These are phyloP conservation scores for Tachystola acroxantha DNA, from an alignment of 2,888 invertebrate species.

Conservation along the genomic window DNA sequence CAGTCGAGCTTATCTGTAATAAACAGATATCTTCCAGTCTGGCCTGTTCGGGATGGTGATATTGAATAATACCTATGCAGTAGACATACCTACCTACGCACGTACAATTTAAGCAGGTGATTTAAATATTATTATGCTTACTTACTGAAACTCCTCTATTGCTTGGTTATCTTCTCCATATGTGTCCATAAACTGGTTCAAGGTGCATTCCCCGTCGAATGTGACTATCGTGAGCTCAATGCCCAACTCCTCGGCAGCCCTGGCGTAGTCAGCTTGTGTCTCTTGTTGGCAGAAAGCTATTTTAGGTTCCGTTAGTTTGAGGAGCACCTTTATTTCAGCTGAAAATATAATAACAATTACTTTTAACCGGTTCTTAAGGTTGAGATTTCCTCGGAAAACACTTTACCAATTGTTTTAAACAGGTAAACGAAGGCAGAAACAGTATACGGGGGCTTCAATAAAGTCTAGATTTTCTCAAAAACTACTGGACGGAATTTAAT, in stretches of 20 bases:
- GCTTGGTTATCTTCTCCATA: conserved; percentile 25
- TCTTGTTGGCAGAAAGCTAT: conserved; percentile 50
- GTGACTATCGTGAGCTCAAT: conserved; percentile 38
- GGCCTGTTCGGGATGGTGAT: too few species aligned
- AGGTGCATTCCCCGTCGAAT: conserved; percentile 41
- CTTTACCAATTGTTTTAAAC: too few species aligned
- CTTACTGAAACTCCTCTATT: conserved; percentile 43
- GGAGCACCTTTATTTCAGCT: conserved; percentile 47
- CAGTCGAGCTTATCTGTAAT: too few species aligned
- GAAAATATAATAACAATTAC: conserved; percentile 19
- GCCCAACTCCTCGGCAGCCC: conserved; percentile 30
- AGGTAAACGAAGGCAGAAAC: neutral
- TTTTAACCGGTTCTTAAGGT: neutral
- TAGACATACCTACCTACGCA: too few species aligned
- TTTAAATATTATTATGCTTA: too few species aligned
- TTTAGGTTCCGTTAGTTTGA: conserved; percentile 43
- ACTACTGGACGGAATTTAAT: too few species aligned
- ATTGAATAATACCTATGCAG: too few species aligned
- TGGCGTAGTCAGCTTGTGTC: conserved; percentile 23
- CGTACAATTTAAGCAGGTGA: too few species aligned
- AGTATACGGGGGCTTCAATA: too few species aligned
- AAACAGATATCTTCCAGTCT: too few species aligned
- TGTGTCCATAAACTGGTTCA: conserved; percentile 34
- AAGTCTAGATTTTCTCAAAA: too few species aligned
- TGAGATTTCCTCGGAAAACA: neutral